A percentile compares a stretch with the other conserved stretches of the same genome.
phyloP scores from a whole-genome alignment of 2,113 vertebrate species.

The Varanus komodoensis region DNA sequence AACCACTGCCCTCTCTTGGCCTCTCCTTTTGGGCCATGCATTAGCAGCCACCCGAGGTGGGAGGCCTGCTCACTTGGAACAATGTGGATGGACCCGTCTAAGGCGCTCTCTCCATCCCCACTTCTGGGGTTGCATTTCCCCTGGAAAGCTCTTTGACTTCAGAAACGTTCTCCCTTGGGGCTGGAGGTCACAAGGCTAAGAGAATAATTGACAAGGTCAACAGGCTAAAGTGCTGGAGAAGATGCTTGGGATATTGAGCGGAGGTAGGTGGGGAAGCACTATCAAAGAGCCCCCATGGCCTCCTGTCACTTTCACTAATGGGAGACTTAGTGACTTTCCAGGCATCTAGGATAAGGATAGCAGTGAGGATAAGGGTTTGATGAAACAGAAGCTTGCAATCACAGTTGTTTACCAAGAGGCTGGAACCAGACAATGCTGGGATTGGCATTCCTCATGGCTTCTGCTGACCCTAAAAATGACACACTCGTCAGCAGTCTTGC shows the following conservation, averaged over 20 bases:
- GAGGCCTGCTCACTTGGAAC: not conserved
- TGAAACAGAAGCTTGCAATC: not conserved
- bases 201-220: constrained; percentile 41
- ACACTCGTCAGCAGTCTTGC: not conserved
- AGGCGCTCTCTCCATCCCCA: not conserved
- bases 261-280: not conserved
- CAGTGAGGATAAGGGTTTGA: not conserved
- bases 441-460: not conserved
- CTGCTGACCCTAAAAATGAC: not conserved
- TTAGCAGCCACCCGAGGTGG: not conserved
- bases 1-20: no score
- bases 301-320: constrained; percentile 34
- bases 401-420: not conserved
- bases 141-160: not conserved
- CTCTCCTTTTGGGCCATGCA: no score
- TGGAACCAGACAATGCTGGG: not conserved
- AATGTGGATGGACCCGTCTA: not conserved
- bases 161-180: not conserved
- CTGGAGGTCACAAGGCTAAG: constrained; percentile 29
- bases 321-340: not conserved
- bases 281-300: constrained; percentile 12
- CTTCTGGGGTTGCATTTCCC: not conserved
- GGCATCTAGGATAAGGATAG: not conserved
- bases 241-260: constrained; percentile 29
- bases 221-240: constrained; percentile 22